These are phyloP conservation scores for Coregonus ussuriensis DNA, from an alignment of 2,797 vertebrate species.

Conservation along the genomic window DNA sequence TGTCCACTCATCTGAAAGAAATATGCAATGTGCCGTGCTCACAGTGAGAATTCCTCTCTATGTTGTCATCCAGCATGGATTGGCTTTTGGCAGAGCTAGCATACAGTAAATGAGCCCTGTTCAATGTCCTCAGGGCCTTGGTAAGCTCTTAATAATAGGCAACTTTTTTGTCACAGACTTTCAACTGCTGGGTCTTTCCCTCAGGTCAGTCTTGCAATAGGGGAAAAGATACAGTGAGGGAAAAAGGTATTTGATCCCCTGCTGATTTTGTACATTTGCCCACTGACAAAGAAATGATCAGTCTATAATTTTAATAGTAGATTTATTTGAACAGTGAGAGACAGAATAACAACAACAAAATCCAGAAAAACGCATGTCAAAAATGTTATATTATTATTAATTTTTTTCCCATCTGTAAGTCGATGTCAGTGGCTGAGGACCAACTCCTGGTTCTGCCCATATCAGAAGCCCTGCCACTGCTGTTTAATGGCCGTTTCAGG, in stretches of 20 bases:
- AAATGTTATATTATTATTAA: too few species aligned
- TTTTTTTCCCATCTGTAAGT: slow-evolving; percentile 24
- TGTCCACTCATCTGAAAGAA: slow-evolving; percentile 20
- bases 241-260: too few species aligned
- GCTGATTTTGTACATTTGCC: too few species aligned
- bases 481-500: neutral
- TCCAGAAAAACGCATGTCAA: too few species aligned
- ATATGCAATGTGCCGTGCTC: slow-evolving; percentile 13
- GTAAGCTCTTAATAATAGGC: neutral
- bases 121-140: neutral
- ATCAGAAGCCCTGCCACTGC: slow-evolving; percentile 3
- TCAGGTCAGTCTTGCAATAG: neutral
- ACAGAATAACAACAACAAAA: too few species aligned
- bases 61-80: slow-evolving; percentile 21
- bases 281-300: too few species aligned
- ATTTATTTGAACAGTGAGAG: too few species aligned
- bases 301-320: too few species aligned
- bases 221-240: neutral
- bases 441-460: neutral
- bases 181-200: neutral
- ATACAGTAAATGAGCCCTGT: neutral
- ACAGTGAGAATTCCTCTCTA: neutral
- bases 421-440: slow-evolving; percentile 17
- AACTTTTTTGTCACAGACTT: slow-evolving; percentile 1
- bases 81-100: slow-evolving; percentile 18